Evolutionary conservation across 2,113 vertebrate species (phyloP).

Genomic region (Aptenodytes patagonicus): DNA sequence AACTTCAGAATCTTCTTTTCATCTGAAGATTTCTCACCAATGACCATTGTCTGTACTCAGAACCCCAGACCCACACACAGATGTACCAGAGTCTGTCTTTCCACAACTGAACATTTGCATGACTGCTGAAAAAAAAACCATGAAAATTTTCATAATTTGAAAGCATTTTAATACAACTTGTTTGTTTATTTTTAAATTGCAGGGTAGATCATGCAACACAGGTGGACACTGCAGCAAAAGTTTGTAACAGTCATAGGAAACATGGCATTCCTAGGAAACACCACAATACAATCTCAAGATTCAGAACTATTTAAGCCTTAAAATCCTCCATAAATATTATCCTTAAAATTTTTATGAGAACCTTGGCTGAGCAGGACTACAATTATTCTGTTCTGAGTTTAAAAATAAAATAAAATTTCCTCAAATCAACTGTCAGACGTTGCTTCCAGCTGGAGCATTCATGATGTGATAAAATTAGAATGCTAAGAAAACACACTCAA

Average conservation of each 20-base stretch:
- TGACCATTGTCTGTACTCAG: neutral
- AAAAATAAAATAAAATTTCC: slow-evolving; percentile 62
- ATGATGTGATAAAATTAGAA: slow-evolving; percentile 70
- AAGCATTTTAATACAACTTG: neutral
- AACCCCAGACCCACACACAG: neutral
- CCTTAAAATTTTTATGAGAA: neutral
- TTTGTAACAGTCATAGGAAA: neutral
- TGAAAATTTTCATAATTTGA: neutral
- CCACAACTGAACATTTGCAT: neutral
- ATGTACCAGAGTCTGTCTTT: neutral
- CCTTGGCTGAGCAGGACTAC: neutral
- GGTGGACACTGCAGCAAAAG: neutral
- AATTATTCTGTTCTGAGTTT: slow-evolving; percentile 29
- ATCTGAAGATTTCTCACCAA: neutral
- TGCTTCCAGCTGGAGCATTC: slow-evolving; percentile 62
- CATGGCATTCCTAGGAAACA: neutral
- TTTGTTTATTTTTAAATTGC: neutral
- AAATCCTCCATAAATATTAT: neutral
- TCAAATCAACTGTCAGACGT: slow-evolving; percentile 54
- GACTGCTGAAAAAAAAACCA: accelerated
- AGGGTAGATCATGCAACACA: neutral
- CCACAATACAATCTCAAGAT: neutral
- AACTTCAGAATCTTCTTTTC: neutral
- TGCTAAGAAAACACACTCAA: slow-evolving; percentile 46
- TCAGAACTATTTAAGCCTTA: neutral